These are phyloP conservation scores for Pterocles orientalis DNA, from an alignment of 2,113 vertebrate species.

Conservation along the genomic window DNA sequence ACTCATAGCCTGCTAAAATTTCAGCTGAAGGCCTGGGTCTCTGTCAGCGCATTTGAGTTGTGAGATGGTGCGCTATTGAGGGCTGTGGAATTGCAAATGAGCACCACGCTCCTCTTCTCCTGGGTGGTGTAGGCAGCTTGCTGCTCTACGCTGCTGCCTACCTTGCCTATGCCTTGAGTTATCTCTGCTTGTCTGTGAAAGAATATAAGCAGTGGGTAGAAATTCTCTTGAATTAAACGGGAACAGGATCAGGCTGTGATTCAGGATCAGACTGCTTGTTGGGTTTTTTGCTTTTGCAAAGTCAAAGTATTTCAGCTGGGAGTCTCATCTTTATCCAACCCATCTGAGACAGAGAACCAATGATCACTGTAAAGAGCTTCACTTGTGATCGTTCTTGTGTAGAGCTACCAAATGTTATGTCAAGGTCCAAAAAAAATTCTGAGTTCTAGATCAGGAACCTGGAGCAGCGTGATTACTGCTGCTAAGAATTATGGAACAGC, in stretches of 20 bases:
- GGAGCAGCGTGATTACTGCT: neutral
- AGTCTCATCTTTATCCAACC: neutral
- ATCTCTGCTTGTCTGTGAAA: neutral
- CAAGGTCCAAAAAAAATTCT: neutral
- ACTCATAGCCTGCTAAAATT: neutral
- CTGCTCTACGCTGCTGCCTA: conserved; percentile 39
- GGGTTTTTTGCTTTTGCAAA: neutral
- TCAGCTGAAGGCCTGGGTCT: neutral
- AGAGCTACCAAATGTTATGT: neutral
- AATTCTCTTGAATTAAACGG: neutral
- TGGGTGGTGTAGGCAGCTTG: conserved; percentile 42
- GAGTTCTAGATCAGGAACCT: neutral
- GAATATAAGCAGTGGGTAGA: conserved; percentile 14
- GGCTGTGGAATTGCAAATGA: conserved; percentile 30
- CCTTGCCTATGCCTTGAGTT: conserved; percentile 51
- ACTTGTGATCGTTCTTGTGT: neutral
- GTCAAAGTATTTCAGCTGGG: neutral
- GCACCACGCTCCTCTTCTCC: neutral
- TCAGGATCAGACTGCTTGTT: neutral
- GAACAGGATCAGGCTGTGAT: neutral
- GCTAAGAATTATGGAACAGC: neutral
- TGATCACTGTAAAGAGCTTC: neutral
- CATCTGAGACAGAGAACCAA: neutral
- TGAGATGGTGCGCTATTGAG: neutral
- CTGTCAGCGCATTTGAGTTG: neutral